Evolutionary conservation across 1,140 invertebrate species (phyloP).

Genomic region (Trichonephila clavipes): DNA sequence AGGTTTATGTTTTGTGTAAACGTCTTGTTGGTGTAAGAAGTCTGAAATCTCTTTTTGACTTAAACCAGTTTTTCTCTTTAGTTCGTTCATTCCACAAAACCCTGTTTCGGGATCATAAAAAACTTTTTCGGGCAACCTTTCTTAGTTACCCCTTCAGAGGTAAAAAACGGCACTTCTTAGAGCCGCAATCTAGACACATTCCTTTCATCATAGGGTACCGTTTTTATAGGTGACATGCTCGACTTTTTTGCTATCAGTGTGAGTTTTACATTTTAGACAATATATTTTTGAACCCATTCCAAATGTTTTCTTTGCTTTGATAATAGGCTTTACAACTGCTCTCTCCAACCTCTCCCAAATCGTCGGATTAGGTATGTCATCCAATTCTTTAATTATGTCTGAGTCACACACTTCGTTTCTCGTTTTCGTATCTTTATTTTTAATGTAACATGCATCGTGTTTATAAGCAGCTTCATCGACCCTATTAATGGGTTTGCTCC

Average conservation of each 20-base stretch:
- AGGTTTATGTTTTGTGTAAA: constrained; percentile 77
- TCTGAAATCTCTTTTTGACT: background rate
- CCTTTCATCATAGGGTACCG: fast-evolving
- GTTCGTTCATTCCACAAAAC: constrained; percentile 6
- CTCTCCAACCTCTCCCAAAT: too few species aligned
- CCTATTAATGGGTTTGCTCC: constrained; percentile 27
- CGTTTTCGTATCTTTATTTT: constrained; percentile 78
- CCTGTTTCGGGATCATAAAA: background rate
- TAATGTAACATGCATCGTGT: constrained; percentile 81
- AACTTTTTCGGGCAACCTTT: too few species aligned
- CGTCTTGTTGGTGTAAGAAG: constrained; percentile 73
- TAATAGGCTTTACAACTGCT: too few species aligned
- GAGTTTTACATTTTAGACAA: too few species aligned
- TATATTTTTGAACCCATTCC: too few species aligned
- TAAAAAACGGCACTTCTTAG: too few species aligned
- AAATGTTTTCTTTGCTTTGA: too few species aligned
- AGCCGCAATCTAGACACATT: fast-evolving
- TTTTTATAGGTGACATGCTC: too few species aligned
- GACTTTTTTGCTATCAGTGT: fast-evolving
- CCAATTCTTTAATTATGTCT: too few species aligned
- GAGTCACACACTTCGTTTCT: constrained; percentile 79
- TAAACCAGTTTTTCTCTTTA: constrained; percentile 14
- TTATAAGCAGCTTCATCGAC: constrained; percentile 81
- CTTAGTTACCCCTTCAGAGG: fast-evolving
- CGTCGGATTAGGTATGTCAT: background rate